Conservation (phyloP, 2,797 vertebrate genomes). For the Synaphobranchus kaupii region DNA sequence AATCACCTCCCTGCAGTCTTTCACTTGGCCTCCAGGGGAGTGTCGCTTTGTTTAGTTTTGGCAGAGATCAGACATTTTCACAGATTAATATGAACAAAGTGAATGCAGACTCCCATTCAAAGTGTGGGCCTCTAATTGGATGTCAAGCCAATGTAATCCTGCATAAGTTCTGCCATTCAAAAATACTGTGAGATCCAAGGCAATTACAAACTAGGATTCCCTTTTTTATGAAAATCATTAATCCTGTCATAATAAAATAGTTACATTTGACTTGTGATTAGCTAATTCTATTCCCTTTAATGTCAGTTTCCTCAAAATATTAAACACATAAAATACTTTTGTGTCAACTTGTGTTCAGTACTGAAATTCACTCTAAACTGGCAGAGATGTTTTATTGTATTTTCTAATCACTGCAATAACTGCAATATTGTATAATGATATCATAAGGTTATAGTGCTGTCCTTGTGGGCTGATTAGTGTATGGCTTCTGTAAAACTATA, state of each 20-base stretch:
- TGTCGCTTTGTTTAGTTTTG: not conserved
- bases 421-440: not conserved
- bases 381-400: not conserved
- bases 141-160: conserved; percentile 6
- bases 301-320: not conserved
- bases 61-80: not conserved
- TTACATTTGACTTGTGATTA: not conserved
- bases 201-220: conserved; percentile 14
- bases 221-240: not conserved
- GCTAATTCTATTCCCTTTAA: not conserved
- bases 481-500: not conserved
- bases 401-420: not conserved
- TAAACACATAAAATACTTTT: conserved; percentile 16
- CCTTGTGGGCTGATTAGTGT: not conserved
- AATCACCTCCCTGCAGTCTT: conserved; percentile 2
- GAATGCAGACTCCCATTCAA: not conserved
- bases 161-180: conserved; percentile 9
- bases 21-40: not conserved
- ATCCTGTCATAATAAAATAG: not conserved
- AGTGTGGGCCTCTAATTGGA: conserved; percentile 8
- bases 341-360: not conserved
- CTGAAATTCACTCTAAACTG: not conserved
- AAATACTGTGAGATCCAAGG: conserved; percentile 8
- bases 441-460: not conserved
- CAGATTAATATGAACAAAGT: not conserved